A percentile compares a stretch with the other conserved stretches of the same genome.
Conservation (phyloP, 2,888 invertebrate genomes). For the Drosophila lacicola region DNA sequence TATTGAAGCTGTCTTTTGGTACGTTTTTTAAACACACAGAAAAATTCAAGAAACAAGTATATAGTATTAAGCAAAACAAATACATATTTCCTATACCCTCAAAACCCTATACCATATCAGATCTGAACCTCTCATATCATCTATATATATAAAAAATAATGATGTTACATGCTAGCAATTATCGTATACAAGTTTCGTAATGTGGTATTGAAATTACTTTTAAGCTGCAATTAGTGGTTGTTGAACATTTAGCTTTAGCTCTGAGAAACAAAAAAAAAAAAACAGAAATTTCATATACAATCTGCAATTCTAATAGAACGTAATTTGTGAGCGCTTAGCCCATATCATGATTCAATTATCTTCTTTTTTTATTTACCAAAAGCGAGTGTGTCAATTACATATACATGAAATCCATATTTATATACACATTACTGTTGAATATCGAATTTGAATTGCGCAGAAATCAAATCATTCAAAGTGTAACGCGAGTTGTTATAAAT, state of each 20-base stretch:
- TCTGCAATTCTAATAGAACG: conserved; percentile 45
- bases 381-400: conserved; percentile 63
- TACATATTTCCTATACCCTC: conserved; percentile 53
- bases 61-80: conserved; percentile 30
- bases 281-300: conserved; percentile 47
- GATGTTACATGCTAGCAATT: conserved; percentile 52
- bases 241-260: conserved; percentile 78
- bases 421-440: conserved; percentile 16
- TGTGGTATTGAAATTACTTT: conserved; percentile 75
- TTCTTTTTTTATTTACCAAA: conserved; percentile 43
- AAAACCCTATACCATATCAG: conserved; percentile 70
- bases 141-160: conserved; percentile 7
- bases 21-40: conserved; percentile 56
- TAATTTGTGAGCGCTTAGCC: conserved; percentile 59
- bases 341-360: conserved; percentile 37
- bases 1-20: conserved; percentile 67
- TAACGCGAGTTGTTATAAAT: conserved; percentile 80
- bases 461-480: conserved; percentile 42
- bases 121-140: conserved; percentile 71
- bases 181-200: conserved; percentile 67
- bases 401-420: conserved; percentile 28
- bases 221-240: conserved; percentile 80
- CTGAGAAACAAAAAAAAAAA: conserved; percentile 30
- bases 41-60: conserved; percentile 13
- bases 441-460: conserved; percentile 18